Conservation (phyloP, 2,113 vertebrate genomes). For the Chlorocebus sabaeus region DNA sequence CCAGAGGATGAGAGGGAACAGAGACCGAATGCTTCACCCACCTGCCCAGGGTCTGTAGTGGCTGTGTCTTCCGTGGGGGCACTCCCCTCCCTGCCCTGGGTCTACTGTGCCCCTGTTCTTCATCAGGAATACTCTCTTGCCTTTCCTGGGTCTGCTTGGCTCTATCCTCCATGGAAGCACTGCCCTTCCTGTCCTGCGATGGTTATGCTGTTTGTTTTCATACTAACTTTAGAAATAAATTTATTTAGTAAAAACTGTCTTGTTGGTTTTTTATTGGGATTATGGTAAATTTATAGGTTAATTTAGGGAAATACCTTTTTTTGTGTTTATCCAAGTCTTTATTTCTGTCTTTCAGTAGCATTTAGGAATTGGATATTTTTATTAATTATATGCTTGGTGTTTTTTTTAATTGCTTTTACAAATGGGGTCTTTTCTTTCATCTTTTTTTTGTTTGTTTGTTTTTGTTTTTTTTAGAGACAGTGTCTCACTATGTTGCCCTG, state of each 20-base stretch:
- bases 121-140: too few relatives aligned
- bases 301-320: not conserved
- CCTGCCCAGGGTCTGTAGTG: not conserved
- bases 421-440: not conserved
- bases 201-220: not conserved
- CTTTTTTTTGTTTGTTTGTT: not conserved
- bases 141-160: not conserved
- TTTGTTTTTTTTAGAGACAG: not conserved
- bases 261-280: not conserved
- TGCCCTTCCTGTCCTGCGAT: not conserved
- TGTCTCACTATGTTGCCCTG: not conserved
- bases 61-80: accelerated
- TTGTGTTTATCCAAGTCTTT: not conserved
- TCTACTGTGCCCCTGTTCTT: too few relatives aligned
- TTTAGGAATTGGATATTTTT: not conserved
- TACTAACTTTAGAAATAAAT: not conserved
- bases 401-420: not conserved
- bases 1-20: too few relatives aligned
- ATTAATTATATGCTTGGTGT: not conserved
- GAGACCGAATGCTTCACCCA: accelerated
- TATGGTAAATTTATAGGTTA: not conserved
- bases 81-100: not conserved
- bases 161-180: accelerated
- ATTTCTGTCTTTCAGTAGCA: not conserved
- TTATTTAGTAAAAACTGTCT: not conserved